Conservation (phyloP, 2,113 vertebrate species). For the Numenius arquata region DNA sequence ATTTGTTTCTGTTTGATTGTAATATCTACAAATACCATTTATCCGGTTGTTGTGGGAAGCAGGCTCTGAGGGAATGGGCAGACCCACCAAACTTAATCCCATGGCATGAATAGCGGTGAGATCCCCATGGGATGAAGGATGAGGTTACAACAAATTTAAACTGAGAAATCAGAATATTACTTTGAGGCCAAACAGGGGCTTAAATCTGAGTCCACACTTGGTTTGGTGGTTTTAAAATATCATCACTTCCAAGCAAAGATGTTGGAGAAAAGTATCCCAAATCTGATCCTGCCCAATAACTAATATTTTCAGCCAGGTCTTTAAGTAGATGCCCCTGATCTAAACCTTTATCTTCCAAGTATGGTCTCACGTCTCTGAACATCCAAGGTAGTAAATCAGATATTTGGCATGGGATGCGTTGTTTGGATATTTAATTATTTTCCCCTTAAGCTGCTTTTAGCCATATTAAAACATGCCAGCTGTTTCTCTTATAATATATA, state of each 20-base stretch:
- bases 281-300: not conserved
- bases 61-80: not conserved
- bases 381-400: not conserved
- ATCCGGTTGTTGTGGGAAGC: not conserved
- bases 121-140: not conserved
- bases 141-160: not conserved
- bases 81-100: not conserved
- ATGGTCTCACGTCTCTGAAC: not conserved
- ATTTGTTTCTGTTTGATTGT: not conserved
- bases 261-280: not conserved
- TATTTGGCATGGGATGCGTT: not conserved
- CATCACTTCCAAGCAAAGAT: not conserved
- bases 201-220: not conserved
- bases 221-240: not conserved
- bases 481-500: not conserved
- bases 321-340: not conserved
- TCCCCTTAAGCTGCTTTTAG: not conserved
- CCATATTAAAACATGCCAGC: not conserved
- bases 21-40: not conserved
- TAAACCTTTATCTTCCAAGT: not conserved
- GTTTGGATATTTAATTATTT: not conserved
- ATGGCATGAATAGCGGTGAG: not conserved
- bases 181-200: not conserved
- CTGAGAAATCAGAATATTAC: not conserved
- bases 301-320: not conserved